Base-by-base conservation (phyloP, 2,888 invertebrate species). In the Drepanosiphum platanoidis region DNA sequence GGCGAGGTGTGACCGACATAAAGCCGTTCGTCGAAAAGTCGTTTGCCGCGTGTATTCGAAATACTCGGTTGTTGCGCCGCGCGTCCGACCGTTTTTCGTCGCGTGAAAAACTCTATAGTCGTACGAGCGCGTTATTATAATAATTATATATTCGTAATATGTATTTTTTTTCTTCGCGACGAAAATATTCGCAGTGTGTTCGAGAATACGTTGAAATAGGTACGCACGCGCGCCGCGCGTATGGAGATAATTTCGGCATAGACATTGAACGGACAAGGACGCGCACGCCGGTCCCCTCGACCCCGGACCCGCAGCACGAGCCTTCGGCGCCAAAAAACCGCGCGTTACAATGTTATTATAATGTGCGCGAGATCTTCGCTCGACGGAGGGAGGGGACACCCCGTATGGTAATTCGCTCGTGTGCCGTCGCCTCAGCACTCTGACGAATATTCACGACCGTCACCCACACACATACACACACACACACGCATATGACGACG, bases 361-460 rank as follows among this genome's bases (percentile, higher is more conserved):
- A 9, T 8, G 18, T 52, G 22, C 52, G 52, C 52, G 52, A 5
- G 15, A 64, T 77, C 75, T 13, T 11, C 64, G 9, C n/a, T 15
- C 8, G 34, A 9, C n/a, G 30, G n/a, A 3, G 66, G 66, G 32
- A n/a, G 30, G 58, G 81, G 58, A 30, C 81, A 58, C 81, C 71
- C 81, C 32, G 71, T 81, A 71, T 81, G 80, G 58, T 71, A 70
- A 81, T 81, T 71, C 39, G 58, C 13, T 32, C 32, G 32, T 66
- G 52, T 46, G 80, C 36, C 27, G 61, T 32, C 22, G 39, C 8
- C 30, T 18, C 30, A 27, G 46, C 79, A 66, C n/a, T 61, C 72
- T 34, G 30, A 74, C 74, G 74, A 74, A 74, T 74, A 80, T 84
- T 84, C 75, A 84, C 74, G 83, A 84, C 75, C 83, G 52, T 84